Base-by-base conservation (phyloP, 1,140 invertebrate genomes). In the Trichoplusia ni region DNA sequence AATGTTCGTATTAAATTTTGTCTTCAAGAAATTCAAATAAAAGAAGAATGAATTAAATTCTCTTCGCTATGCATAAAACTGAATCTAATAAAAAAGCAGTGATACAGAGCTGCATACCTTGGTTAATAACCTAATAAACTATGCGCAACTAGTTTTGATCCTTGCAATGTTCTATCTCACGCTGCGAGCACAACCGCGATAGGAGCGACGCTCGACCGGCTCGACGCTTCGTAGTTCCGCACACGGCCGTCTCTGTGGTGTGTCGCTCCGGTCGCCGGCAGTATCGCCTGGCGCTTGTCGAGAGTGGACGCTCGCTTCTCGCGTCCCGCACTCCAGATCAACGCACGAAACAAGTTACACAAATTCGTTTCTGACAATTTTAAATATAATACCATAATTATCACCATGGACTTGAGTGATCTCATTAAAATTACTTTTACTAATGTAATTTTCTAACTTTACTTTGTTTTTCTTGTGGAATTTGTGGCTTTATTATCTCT, bases 331-430 rank as follows among this genome's bases (percentile, higher is more conserved):
- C 13, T 54, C 54, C 63, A 53, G 68, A 35, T 56, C 38, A 67
- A 64, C 67, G 58, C 61, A 81, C 87, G 87, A 84, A 88, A 89
- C 79, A 89, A 87, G 84, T 89, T 89, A 82, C 62, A 63, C 64
- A 69, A 37, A 69, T 56, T 58, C 29, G 40, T 46, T 44, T 38
- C 46, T 23, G 16, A 19, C 19, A 49, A 75, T 77, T 70, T 42
- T 67, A 44, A 44, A 42, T 33, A 38, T 65, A 73, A 44, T 62
- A 63, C 42, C 25, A 44, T 62, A 68, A 61, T 64, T 14, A 75
- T 69, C 73, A 81, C 38, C 33, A 84, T 84, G 81, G 70, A 81
- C 78, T 78, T 63, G 63, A 62, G 66, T 74, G 69, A 60, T 65
- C 56, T 37, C 33, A 11, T 53, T 25, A 71, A 77, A 67, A 73